Conservation (phyloP, 2,888 invertebrate genomes). For the Spilosoma lubricipeda region DNA sequence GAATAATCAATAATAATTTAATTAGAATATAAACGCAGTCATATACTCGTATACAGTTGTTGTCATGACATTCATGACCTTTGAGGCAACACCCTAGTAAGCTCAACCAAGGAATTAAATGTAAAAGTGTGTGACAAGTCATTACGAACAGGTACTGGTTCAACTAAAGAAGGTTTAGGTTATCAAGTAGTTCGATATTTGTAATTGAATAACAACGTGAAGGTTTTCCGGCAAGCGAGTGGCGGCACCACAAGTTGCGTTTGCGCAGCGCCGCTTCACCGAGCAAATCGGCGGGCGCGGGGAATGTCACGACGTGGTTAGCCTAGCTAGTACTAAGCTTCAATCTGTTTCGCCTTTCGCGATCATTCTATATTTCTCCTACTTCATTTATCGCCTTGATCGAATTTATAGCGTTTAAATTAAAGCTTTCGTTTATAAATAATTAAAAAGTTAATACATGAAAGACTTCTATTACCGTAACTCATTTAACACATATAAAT, state of each 20-base stretch:
- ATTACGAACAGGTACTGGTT: constrained; percentile 40
- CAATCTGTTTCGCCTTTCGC: constrained; percentile 67
- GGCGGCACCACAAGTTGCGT: constrained; percentile 55
- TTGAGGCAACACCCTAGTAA: constrained; percentile 21
- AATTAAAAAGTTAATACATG: not conserved
- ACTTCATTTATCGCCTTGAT: constrained; percentile 35
- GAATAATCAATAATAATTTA: not conserved
- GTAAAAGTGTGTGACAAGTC: constrained; percentile 30
- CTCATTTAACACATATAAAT: not conserved
- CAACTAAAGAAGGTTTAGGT: constrained; percentile 62
- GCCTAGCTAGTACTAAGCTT: constrained; percentile 75
- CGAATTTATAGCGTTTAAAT: constrained; percentile 21
- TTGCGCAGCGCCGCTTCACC: constrained; percentile 50
- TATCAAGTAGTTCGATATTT: constrained; percentile 62
- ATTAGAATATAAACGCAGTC: not conserved
- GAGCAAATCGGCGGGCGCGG: constrained; percentile 29
- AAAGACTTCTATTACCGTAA: not conserved
- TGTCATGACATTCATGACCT: constrained; percentile 31
- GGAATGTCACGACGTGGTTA: constrained; percentile 66
- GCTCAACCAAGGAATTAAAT: constrained; percentile 11
- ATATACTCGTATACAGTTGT: constrained; percentile 2
- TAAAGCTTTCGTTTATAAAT: not conserved
- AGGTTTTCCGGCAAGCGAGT: constrained; percentile 70
- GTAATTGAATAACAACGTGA: constrained; percentile 71
- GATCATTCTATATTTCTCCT: constrained; percentile 52